A percentile compares a stretch with the other conserved stretches of the same genome.
These are phyloP conservation scores for Alfaro cultratus DNA, from an alignment of 2,797 vertebrate species.

Conservation along the genomic window DNA sequence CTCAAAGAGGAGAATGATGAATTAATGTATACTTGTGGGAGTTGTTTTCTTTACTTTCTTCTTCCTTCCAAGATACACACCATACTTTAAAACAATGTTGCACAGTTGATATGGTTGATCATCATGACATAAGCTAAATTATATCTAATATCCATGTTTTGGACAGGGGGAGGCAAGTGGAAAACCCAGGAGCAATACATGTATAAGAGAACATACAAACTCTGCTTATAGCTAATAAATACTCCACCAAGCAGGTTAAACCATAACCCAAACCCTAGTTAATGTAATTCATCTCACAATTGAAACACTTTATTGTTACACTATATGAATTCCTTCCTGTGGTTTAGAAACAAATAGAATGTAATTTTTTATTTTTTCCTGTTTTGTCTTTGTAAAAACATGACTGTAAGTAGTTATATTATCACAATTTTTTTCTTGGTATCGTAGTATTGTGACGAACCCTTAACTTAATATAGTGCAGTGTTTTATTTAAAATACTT, in stretches of 20 bases:
- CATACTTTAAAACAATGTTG: not conserved
- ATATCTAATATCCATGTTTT: not conserved
- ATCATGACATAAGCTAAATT: not conserved
- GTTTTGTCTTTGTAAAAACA: not conserved
- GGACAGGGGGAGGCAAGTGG: not conserved
- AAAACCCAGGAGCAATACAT: not conserved
- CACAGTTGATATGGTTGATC: not conserved
- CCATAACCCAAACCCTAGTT: not conserved
- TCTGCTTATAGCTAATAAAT: not conserved
- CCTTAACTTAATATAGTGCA: not conserved
- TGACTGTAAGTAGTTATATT: not conserved
- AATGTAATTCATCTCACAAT: not conserved
- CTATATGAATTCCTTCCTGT: not conserved
- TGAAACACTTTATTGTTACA: not conserved
- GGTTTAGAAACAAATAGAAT: not conserved
- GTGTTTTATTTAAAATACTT: constrained; percentile 13
- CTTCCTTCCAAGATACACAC: not conserved
- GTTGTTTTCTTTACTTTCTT: not conserved
- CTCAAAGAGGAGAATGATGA: constrained; percentile 22
- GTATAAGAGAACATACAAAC: not conserved
- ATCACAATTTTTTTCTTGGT: not conserved
- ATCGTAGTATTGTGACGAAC: not conserved
- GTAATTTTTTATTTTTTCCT: too few relatives aligned
- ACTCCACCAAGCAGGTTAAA: not conserved
- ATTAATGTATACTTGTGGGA: constrained; percentile 4